These are phyloP conservation scores for Stramonita haemastoma DNA, from an alignment of 2,888 invertebrate genomes.

Conservation along the genomic window DNA sequence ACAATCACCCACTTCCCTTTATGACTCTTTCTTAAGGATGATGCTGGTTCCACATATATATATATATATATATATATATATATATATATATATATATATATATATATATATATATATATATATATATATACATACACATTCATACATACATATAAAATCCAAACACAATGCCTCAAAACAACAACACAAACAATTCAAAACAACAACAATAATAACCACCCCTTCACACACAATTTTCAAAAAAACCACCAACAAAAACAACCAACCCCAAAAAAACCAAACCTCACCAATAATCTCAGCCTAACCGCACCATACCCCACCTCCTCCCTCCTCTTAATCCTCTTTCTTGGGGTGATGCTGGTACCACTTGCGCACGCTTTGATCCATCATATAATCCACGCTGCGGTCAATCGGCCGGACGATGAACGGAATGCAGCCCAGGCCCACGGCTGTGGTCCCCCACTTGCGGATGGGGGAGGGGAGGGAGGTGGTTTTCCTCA, in stretches of 20 bases:
- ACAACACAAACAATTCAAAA: not conserved
- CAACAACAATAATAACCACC: too few species aligned
- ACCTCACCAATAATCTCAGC: too few species aligned
- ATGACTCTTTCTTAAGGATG: not conserved
- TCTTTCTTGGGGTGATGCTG: conserved; percentile 9
- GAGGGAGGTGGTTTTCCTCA: conserved; percentile 51
- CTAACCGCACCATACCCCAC: too few species aligned
- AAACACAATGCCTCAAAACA: not conserved
- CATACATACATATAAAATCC: not conserved
- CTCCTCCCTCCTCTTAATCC: too few species aligned
- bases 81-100: too few species aligned
- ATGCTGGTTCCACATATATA: not conserved
- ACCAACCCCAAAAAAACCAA: too few species aligned
- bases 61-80: too few species aligned
- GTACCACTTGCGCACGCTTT: conserved; percentile 68
- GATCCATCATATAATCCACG: conserved; percentile 87
- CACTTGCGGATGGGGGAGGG: conserved; percentile 81
- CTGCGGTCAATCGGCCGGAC: conserved; percentile 91
- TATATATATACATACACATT: too few species aligned
- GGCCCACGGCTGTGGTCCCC: conserved; percentile 83
- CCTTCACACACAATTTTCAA: too few species aligned
- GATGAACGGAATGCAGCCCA: conserved; percentile 92
- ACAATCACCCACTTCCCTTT: not conserved
- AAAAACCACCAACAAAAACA: too few species aligned
- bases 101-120: too few species aligned